A percentile compares a stretch with the other conserved stretches of the same genome.
These are phyloP conservation scores for Coreius guichenoti DNA, from an alignment of 2,797 vertebrate species.

Conservation along the genomic window DNA sequence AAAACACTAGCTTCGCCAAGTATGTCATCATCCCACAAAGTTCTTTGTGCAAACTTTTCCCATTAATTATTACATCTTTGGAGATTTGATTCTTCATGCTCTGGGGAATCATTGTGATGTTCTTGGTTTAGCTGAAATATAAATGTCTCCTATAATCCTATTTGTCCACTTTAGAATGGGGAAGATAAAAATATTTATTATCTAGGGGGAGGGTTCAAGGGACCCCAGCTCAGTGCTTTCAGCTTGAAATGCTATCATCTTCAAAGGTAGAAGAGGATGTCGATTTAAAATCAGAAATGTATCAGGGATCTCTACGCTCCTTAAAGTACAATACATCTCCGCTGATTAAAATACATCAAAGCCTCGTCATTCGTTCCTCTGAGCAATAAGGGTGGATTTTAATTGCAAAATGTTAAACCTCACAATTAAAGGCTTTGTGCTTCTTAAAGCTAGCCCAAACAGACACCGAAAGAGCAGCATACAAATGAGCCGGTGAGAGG, in stretches of 20 bases:
- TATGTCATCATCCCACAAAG: slow-evolving; percentile 50
- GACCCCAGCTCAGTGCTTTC: slow-evolving; percentile 75
- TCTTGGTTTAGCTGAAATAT: slow-evolving; percentile 74
- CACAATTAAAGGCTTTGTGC: slow-evolving; percentile 94
- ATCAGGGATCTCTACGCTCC: slow-evolving; percentile 90
- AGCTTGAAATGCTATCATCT: slow-evolving; percentile 77
- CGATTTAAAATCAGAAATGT: slow-evolving; percentile 88
- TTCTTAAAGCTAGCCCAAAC: slow-evolving; percentile 90
- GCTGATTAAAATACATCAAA: slow-evolving; percentile 95
- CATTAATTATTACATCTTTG: slow-evolving; percentile 55
- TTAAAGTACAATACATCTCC: slow-evolving; percentile 93
- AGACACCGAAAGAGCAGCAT: slow-evolving; percentile 83
- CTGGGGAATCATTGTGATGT: slow-evolving; percentile 70
- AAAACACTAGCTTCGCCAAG: slow-evolving; percentile 29
- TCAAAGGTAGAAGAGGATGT: slow-evolving; percentile 84
- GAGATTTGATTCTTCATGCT: slow-evolving; percentile 65
- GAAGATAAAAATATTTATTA: slow-evolving; percentile 81
- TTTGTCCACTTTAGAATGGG: slow-evolving; percentile 80
- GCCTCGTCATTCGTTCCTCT: slow-evolving; percentile 87
- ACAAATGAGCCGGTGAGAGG: slow-evolving; percentile 80
- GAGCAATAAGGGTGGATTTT: slow-evolving; percentile 93
- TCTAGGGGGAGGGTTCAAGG: slow-evolving; percentile 77
- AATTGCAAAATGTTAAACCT: slow-evolving; percentile 97
- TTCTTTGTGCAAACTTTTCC: slow-evolving; percentile 47
- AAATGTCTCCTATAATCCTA: slow-evolving; percentile 79